Conservation (phyloP, 2,888 invertebrate species). For the Ectemnius continuus region DNA sequence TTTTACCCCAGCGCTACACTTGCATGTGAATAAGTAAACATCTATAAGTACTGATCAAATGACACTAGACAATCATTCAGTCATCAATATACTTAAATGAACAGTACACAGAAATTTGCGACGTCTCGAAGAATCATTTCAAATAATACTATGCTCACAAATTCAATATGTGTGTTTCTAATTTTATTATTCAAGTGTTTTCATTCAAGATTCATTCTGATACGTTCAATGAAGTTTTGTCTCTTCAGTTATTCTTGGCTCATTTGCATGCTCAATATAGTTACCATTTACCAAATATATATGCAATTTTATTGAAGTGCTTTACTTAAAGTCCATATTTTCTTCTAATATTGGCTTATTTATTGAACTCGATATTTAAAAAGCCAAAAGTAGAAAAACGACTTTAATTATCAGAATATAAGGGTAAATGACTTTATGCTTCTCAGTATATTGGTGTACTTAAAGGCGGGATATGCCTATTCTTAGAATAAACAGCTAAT, state of each 20-base stretch:
- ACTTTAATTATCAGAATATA: no score
- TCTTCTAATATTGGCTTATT: slow-evolving; percentile 3
- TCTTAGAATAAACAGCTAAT: no score
- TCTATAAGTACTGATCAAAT: not conserved
- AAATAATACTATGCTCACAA: not conserved
- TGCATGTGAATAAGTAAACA: slow-evolving; percentile 36
- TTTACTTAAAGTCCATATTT: slow-evolving; percentile 23
- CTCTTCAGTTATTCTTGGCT: not conserved
- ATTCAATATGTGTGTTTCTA: not conserved
- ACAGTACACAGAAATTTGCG: not conserved
- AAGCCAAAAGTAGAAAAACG: no score
- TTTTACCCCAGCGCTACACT: slow-evolving; percentile 28
- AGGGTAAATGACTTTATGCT: no score
- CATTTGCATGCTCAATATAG: not conserved
- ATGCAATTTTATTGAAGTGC: not conserved
- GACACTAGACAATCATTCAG: not conserved
- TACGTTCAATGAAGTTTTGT: not conserved
- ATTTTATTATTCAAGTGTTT: not conserved
- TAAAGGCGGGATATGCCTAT: no score
- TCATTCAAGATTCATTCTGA: slow-evolving; percentile 14
- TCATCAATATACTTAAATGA: not conserved
- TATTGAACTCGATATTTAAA: not conserved
- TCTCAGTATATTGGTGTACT: no score
- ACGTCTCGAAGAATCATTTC: not conserved
- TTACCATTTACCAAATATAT: no score